Base-by-base conservation (phyloP, 2,113 vertebrate species). In the Accipiter cooperii region DNA sequence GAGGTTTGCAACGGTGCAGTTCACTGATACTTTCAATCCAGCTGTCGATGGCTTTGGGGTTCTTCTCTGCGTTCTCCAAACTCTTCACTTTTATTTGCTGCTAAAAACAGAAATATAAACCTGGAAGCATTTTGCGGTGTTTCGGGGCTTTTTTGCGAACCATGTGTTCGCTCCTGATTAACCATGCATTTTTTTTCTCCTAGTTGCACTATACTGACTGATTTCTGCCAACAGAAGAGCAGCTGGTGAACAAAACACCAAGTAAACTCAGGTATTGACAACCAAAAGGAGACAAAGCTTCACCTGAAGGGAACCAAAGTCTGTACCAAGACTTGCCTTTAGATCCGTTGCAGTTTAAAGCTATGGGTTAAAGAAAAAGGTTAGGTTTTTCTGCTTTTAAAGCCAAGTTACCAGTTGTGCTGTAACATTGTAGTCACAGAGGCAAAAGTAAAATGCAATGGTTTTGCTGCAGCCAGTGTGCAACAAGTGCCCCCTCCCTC, bases 11-110 rank as follows among this genome's bases (percentile, higher is more conserved):
- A 49, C 97, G 98, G 94, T 98, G 98, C 34, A 99, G 98, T 17
- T 99, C 99, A 3, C 98, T 99, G 93, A 99, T 99, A 46, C 98
- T 99, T 84, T 99, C 98, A 3, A 99, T 98, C 99, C 99, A 99
- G 76, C 75, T 98, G 65, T 99, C 98, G 7, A 99, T 98, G 73
- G 98, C 98, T 97, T 98, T 99, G 83, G 98, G 97, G 86, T 98
- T 98, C 93, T 98, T 98, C 75, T 99, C 99, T 25, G 98, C 98
- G 4, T 99, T 98, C 92, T 99, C 99, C 57, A 99, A 93, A 83
- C 98, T 99, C 96, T 99, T 99, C 70, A 99, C 98, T 97, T 99
- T 99, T 88, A 99, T 96, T 74, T 99, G 98, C 97, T 99, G 98
- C 98, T 98, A 81, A 54, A 84, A 84, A 77, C 38, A 87, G 14